phyloP scores from a whole-genome alignment of 2,113 vertebrate species.

The Salminus brasiliensis region DNA sequence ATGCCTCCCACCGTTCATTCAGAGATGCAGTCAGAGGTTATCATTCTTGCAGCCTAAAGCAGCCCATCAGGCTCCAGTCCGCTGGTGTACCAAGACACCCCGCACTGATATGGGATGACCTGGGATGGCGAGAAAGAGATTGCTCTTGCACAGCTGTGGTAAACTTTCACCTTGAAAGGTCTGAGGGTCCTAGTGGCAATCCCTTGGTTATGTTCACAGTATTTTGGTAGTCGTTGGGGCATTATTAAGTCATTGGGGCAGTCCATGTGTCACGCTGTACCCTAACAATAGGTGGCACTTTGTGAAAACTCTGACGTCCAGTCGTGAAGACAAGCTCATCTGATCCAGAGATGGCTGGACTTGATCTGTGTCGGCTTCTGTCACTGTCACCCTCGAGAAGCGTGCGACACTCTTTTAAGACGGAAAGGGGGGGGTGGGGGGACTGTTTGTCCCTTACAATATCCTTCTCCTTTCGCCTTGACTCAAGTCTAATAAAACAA shows the following conservation, averaged over 20 bases:
- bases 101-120: too few relatives aligned
- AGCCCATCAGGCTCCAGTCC: not conserved
- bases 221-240: too few relatives aligned
- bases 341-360: conserved; percentile 28
- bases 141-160: not conserved
- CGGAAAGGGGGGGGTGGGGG: conserved; percentile 11
- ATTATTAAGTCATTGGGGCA: not conserved
- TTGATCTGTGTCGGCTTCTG: conserved; percentile 16
- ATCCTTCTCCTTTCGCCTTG: conserved; percentile 21
- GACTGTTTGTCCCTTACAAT: not conserved
- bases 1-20: not conserved
- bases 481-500: conserved; percentile 24
- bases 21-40: not conserved
- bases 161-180: not conserved
- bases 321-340: conserved; percentile 33
- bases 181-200: not conserved
- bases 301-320: conserved; percentile 30
- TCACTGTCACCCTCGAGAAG: conserved; percentile 27
- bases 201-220: not conserved
- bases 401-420: conserved; percentile 22
- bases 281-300: conserved; percentile 43
- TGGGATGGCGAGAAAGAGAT: not conserved
- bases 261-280: not conserved
- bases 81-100: too few relatives aligned
- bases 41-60: not conserved